Conservation (phyloP, 35 echinoderm and acorn worm genomes). For the Ophiothrix spiculata region DNA sequence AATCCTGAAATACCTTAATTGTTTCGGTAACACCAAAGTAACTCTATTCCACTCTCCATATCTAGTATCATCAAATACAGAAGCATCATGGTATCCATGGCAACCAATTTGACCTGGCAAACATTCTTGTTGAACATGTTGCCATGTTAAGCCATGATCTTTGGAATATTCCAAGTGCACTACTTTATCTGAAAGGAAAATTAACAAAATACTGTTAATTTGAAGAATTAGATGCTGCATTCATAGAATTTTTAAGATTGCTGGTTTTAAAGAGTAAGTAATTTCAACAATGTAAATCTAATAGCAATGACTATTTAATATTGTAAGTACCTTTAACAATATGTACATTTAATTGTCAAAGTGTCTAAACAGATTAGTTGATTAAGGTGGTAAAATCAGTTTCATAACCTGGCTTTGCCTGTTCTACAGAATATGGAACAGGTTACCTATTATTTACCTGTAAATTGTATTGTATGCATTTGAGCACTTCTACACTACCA, state of each 20-base stretch:
- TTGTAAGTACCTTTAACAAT: no score
- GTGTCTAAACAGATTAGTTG: no score
- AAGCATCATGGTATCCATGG: slow-evolving; percentile 58
- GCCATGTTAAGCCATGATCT: slow-evolving; percentile 90
- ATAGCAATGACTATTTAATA: no score
- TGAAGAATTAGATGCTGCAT: background rate
- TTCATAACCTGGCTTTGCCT: no score
- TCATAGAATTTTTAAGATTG: no score
- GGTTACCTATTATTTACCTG: background rate
- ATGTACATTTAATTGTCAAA: no score
- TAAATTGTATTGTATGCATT: no score
- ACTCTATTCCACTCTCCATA: slow-evolving; percentile 76
- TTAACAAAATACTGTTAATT: background rate
- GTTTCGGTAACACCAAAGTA: slow-evolving; percentile 51
- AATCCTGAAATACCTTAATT: slow-evolving; percentile 50
- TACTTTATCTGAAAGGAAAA: slow-evolving; percentile 51
- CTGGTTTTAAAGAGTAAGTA: no score
- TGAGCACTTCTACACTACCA: no score
- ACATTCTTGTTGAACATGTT: slow-evolving; percentile 57
- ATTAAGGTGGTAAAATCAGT: no score
- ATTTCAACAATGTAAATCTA: no score
- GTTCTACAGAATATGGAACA: background rate
- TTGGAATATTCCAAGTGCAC: slow-evolving; percentile 80
- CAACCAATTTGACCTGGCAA: slow-evolving; percentile 66
- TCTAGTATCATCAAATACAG: slow-evolving; percentile 68